Percentiles rank a stretch among this genome's conserved stretches.
Conservation (phyloP, 2,797 vertebrate genomes). For the Paratrypauchen microcephalus region DNA sequence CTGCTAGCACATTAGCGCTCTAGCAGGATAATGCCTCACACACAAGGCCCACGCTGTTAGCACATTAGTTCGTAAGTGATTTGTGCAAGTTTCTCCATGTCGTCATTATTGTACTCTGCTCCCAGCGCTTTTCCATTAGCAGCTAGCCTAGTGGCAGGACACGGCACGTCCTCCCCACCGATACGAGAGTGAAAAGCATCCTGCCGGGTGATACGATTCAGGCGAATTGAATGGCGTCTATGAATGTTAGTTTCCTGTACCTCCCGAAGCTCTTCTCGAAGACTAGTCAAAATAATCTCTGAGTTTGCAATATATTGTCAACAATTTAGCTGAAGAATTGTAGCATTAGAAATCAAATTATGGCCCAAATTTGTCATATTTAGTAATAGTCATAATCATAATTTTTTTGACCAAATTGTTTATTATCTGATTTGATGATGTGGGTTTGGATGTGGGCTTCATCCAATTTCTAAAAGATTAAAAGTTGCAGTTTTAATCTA, state of each 20-base stretch:
- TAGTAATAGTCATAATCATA: not conserved
- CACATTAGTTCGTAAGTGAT: constrained; percentile 29
- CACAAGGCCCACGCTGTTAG: constrained; percentile 17
- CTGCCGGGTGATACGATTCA: constrained; percentile 40
- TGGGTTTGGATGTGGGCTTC: not conserved
- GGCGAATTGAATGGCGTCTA: constrained; percentile 28
- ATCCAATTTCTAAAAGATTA: not conserved
- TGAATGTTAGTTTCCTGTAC: not conserved
- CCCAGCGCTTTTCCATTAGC: constrained; percentile 62
- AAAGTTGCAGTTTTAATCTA: not conserved
- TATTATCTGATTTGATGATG: not conserved
- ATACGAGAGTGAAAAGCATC: constrained; percentile 42
- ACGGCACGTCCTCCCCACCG: constrained; percentile 35
- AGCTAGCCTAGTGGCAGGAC: constrained; percentile 43
- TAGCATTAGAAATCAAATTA: not conserved
- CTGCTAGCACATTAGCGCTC: not conserved
- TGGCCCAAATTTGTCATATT: not conserved
- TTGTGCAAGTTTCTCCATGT: constrained; percentile 44
- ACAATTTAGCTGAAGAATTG: not conserved
- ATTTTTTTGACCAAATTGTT: not conserved
- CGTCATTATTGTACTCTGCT: constrained; percentile 57
- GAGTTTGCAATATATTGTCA: not conserved
- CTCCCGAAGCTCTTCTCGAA: not conserved
- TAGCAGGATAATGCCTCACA: not conserved
- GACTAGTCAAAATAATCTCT: not conserved